Percentiles rank a stretch among this genome's conserved stretches.
Conservation (phyloP, 2,797 vertebrate species). For the Phataginus tricuspis region DNA sequence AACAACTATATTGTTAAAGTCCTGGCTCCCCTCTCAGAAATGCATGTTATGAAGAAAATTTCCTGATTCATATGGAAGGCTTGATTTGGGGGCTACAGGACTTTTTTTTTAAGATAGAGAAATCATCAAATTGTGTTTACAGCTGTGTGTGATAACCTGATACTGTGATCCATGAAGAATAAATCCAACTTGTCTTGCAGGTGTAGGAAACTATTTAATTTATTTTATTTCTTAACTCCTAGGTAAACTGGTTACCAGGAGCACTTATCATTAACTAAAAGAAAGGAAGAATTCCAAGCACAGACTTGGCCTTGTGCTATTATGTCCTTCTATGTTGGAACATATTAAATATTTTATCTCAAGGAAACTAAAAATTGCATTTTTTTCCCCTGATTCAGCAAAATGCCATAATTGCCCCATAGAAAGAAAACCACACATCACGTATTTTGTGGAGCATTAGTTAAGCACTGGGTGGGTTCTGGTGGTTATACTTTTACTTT, state of each 20-base stretch:
- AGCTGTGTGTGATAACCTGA: background rate
- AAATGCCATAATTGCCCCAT: background rate
- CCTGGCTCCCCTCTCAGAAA: background rate
- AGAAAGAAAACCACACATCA: background rate
- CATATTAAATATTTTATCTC: background rate
- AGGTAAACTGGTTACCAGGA: background rate
- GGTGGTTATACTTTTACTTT: background rate
- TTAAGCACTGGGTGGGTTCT: background rate
- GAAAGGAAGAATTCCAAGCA: background rate
- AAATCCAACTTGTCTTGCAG: constrained; percentile 22
- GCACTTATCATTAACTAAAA: constrained; percentile 14
- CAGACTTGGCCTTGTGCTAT: background rate
- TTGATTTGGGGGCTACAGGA: background rate
- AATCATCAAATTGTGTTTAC: background rate
- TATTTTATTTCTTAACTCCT: background rate
- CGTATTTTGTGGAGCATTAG: background rate
- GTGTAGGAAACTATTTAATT: background rate
- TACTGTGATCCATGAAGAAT: background rate
- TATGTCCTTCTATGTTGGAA: background rate
- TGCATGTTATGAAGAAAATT: background rate
- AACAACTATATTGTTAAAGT: background rate
- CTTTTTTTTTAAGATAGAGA: constrained; percentile 18
- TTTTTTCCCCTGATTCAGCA: constrained; percentile 24
- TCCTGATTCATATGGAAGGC: background rate
- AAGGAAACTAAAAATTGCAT: background rate